A percentile compares a stretch with the other conserved stretches of the same genome.
phyloP scores from a whole-genome alignment of 37 sponge, comb jelly and placozoan genomes.

The Beroe ovata region DNA sequence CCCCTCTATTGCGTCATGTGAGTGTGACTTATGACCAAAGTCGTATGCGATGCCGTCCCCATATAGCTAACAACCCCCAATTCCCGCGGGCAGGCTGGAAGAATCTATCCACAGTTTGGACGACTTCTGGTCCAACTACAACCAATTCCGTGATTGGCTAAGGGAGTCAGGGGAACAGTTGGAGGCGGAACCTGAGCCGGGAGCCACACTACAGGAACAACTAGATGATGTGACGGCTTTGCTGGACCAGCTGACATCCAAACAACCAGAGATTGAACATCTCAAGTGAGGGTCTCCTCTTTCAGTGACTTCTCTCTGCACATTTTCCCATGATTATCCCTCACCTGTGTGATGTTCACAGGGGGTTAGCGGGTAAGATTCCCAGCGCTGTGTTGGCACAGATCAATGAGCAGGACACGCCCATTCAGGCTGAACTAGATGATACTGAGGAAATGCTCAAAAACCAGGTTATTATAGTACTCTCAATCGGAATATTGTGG shows the following conservation, averaged over 20 bases:
- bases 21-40: too few species aligned
- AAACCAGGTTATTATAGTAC: slow-evolving; percentile 57
- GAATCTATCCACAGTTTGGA: slow-evolving; percentile 37
- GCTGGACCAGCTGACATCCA: neutral
- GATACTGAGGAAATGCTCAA: slow-evolving; percentile 54
- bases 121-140: slow-evolving; percentile 65
- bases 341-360: neutral
- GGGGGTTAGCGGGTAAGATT: slow-evolving; percentile 42
- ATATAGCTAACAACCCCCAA: too few species aligned
- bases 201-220: slow-evolving; percentile 36
- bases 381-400: slow-evolving; percentile 21
- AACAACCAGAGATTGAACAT: slow-evolving; percentile 4
- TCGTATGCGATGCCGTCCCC: too few species aligned
- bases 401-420: slow-evolving; percentile 35
- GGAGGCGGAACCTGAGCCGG: slow-evolving; percentile 42
- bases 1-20: too few species aligned
- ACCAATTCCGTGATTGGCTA: slow-evolving; percentile 54
- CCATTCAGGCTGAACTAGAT: slow-evolving; percentile 5
- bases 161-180: slow-evolving; percentile 1
- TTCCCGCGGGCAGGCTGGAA: slow-evolving; percentile 13
- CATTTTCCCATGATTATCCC: neutral
- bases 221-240: neutral
- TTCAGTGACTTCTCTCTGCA: too few species aligned
- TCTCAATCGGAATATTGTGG: too few species aligned
- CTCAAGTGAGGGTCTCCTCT: slow-evolving; percentile 33